Percentiles rank a stretch among this genome's conserved stretches.
phyloP scores from a whole-genome alignment of 2,113 vertebrate species.

The Nipponia nippon region DNA sequence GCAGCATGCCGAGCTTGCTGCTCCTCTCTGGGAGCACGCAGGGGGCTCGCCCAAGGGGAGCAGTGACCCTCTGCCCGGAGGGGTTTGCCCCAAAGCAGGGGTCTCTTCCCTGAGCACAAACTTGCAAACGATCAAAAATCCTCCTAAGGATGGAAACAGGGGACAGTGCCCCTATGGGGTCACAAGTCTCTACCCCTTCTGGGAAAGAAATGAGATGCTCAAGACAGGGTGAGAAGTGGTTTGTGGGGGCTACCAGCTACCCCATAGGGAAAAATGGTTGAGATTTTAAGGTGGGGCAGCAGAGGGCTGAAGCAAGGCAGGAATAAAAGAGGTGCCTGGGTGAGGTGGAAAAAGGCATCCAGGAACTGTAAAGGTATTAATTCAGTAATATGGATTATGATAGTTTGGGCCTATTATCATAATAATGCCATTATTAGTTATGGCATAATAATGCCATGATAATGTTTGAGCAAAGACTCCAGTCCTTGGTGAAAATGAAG shows the following conservation, averaged over 20 bases:
- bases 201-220: neutral
- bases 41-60: neutral
- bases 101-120: neutral
- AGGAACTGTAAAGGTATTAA: neutral
- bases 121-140: neutral
- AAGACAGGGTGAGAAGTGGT: neutral
- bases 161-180: neutral
- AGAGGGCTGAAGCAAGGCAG: neutral
- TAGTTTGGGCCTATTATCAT: neutral
- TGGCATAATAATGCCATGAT: neutral
- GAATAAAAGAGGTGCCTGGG: neutral
- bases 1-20: neutral
- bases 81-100: neutral
- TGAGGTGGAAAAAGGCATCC: neutral
- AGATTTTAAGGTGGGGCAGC: neutral
- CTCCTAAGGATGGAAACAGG: neutral
- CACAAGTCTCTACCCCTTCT: neutral
- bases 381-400: neutral
- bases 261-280: neutral
- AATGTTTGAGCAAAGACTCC: neutral
- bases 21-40: rapidly evolving
- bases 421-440: neutral
- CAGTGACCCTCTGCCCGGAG: neutral
- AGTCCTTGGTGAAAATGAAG: neutral
- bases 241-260: neutral